Evolutionary conservation across 1,140 invertebrate species (phyloP), one percentile per base, ranked within the genome.

Genomic region (Drosophila grimshawi): DNA sequence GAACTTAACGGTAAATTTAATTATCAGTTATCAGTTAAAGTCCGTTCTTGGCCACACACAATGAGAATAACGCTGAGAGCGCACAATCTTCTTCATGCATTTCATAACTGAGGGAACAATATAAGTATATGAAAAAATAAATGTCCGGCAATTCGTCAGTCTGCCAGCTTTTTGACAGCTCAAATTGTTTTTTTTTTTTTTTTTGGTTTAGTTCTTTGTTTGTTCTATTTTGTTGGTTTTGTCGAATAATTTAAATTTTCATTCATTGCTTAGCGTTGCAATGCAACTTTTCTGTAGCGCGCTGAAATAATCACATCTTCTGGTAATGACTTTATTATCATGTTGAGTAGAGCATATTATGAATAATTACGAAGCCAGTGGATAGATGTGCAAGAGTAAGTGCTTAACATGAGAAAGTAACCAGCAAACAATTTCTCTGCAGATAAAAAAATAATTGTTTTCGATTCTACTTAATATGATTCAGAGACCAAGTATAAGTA

Each of bases 1-100:
- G 63, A 77, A 73, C 63, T 73, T 77, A 73, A 77, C 74, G 55
- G 74, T 77, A 63, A 48, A 72, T 76, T 66, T 77, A 76, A 71
- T 76, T 76, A 35, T 63, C 19, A 1, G 19, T 1, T 19, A 1
- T 19, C 19, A 19, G 19, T 19, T 19, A 19, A 55, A 56, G 59
- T 29, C 33, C 43, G 35, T 60, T 39, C n/a, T 46, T 46, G 8
- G 19, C 29, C 4, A 8, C 27, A 8, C 8, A 29, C 35, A 61
- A 39, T 19, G 19, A 19, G 19, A 69, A 74, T 51, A 55, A 57
- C 49, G 32, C 56, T 57, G n/a, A n/a, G 51, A 35, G 53, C 43
- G n/a, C 49, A 8, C 56, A 53, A 43, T 46, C 37, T 61, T 61
- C 48, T 43, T 41, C 45, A 56, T 75, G 60, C 52, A 64, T 65